Evolutionary conservation across 1,140 invertebrate genomes (phyloP).

Genomic region (Apis cerana): DNA sequence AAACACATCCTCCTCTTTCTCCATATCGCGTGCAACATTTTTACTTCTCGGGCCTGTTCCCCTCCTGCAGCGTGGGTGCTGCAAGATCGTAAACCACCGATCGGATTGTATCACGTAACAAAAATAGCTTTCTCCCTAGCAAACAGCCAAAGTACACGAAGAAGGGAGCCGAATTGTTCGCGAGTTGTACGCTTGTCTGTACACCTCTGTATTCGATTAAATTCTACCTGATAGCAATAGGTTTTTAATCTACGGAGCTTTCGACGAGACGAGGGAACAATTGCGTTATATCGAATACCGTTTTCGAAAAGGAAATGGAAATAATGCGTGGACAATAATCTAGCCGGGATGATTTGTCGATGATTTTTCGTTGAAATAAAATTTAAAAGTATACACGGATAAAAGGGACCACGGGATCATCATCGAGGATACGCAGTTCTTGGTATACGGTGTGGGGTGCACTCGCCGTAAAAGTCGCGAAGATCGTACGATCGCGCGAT

Average conservation of each 20-base stretch:
- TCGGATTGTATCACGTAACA: constrained; percentile 63
- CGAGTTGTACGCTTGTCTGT: neutral
- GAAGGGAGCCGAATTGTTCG: neutral
- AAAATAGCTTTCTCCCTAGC: constrained; percentile 59
- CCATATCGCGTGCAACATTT: constrained; percentile 43
- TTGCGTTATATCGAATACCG: neutral
- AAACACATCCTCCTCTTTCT: constrained; percentile 47
- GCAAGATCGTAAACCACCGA: constrained; percentile 54
- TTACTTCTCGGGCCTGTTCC: constrained; percentile 23
- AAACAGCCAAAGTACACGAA: neutral
- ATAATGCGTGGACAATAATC: neutral
- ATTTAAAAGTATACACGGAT: neutral
- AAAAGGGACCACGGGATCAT: constrained; percentile 22
- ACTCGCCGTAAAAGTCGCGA: constrained; percentile 51
- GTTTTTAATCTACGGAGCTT: neutral
- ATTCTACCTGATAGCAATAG: too few species aligned
- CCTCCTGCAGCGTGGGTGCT: constrained; percentile 48
- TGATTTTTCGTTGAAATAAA: neutral
- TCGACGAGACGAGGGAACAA: neutral
- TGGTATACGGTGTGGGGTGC: constrained; percentile 2
- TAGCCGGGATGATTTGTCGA: neutral
- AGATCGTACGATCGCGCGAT: constrained; percentile 55
- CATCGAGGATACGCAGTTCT: neutral
- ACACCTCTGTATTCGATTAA: neutral
- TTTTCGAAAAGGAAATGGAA: neutral